Conservation (phyloP, 2,797 vertebrate genomes). For the Eleutherodactylus coqui region DNA sequence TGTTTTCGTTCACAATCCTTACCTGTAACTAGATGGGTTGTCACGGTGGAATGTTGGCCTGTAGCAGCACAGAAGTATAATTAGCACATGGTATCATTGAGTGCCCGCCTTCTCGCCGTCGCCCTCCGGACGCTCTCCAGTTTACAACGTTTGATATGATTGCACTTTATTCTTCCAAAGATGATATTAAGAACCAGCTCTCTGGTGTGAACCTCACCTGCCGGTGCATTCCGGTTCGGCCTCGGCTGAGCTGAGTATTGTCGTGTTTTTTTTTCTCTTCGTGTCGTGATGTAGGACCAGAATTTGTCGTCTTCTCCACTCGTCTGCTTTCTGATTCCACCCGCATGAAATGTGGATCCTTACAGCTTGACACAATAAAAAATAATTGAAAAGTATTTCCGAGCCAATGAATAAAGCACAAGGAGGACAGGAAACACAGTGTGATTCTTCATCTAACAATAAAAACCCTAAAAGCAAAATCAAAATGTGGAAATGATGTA, state of each 20-base stretch:
- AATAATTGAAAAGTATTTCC: neutral
- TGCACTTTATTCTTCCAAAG: conserved; percentile 57
- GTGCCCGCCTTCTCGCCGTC: neutral
- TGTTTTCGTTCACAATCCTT: conserved; percentile 30
- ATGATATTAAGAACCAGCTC: neutral
- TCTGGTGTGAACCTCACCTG: neutral
- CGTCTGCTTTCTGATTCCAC: conserved; percentile 7
- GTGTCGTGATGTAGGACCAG: conserved; percentile 23
- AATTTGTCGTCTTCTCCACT: conserved; percentile 6
- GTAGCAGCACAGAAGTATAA: conserved; percentile 34
- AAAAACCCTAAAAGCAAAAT: neutral
- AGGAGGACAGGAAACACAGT: neutral
- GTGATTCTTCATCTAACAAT: neutral
- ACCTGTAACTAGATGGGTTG: conserved; percentile 11
- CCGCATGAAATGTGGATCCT: conserved; percentile 23
- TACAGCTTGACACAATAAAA: neutral
- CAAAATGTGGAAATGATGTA: neutral
- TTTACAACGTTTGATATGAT: conserved; percentile 17
- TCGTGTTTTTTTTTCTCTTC: neutral
- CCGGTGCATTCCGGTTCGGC: conserved; percentile 1
- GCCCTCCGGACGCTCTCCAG: neutral
- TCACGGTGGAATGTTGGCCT: neutral
- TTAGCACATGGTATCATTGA: conserved; percentile 36
- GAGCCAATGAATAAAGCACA: neutral
- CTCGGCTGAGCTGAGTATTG: neutral